Evolutionary conservation across 2,113 vertebrate species (phyloP).

Genomic region (Gadus chalcogrammus): DNA sequence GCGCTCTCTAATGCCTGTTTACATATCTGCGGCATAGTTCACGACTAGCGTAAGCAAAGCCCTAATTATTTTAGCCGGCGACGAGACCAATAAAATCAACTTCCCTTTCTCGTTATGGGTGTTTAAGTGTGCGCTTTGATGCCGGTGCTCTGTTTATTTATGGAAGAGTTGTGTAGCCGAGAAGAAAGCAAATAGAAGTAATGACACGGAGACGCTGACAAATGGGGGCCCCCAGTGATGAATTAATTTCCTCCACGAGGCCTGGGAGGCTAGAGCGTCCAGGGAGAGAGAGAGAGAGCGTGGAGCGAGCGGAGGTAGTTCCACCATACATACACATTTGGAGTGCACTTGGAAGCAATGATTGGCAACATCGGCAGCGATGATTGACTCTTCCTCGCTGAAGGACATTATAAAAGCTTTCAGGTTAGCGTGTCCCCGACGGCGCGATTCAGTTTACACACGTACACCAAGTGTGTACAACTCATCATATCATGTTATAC

Average conservation of each 20-base stretch:
- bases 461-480: no score
- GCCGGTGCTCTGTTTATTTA: slow-evolving; percentile 71
- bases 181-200: slow-evolving; percentile 74
- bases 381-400: background rate
- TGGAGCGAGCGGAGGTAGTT: slow-evolving; percentile 11
- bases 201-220: slow-evolving; percentile 67
- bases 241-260: slow-evolving; percentile 60
- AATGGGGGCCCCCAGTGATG: slow-evolving; percentile 63
- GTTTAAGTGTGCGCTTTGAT: slow-evolving; percentile 70
- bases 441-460: no score
- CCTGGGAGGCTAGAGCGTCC: slow-evolving; percentile 31
- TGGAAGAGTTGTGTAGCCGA: slow-evolving; percentile 66
- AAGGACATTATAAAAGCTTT: background rate
- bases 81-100: slow-evolving; percentile 75
- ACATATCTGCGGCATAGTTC: slow-evolving; percentile 75
- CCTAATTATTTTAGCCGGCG: slow-evolving; percentile 75
- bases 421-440: background rate
- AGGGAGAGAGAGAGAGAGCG: background rate
- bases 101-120: slow-evolving; percentile 74
- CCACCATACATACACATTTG: slow-evolving; percentile 25
- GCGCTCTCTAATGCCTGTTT: slow-evolving; percentile 71
- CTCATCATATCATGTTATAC: no score
- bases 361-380: slow-evolving; percentile 15
- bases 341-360: slow-evolving; percentile 19
- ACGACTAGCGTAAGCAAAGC: slow-evolving; percentile 74